Conservation (phyloP, 2,888 invertebrate species). For the Labia minor region DNA sequence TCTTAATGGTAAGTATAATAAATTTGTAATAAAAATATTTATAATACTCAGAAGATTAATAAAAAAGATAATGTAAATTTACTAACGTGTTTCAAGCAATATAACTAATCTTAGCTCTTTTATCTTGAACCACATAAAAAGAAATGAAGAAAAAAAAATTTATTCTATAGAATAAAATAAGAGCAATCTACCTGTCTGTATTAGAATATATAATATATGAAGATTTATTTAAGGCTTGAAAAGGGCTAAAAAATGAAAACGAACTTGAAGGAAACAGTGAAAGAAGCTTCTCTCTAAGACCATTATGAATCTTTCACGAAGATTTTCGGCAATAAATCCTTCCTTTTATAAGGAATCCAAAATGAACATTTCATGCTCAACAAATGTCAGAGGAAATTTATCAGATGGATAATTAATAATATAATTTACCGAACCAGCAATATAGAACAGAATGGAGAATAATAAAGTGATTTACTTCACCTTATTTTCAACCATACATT, state of each 20-base stretch:
- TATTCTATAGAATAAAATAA: slow-evolving; percentile 1
- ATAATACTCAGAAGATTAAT: no score
- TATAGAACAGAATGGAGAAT: neutral
- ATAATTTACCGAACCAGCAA: neutral
- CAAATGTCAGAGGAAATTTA: slow-evolving; percentile 1
- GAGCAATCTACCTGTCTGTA: slow-evolving; percentile 1
- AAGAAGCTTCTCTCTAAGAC: neutral
- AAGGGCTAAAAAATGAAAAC: neutral
- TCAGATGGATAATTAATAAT: neutral
- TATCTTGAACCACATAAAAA: neutral
- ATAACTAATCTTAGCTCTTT: neutral
- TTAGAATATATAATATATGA: slow-evolving; percentile 4
- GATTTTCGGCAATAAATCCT: slow-evolving; percentile 8
- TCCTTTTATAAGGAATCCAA: neutral
- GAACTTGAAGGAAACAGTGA: slow-evolving; percentile 13
- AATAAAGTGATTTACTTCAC: no score
- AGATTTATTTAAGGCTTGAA: neutral
- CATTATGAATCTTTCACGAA: slow-evolving; percentile 1
- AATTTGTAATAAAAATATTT: no score
- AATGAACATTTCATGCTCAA: slow-evolving; percentile 8
- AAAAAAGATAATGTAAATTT: no score
- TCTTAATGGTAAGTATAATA: no score
- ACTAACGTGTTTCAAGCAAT: no score
- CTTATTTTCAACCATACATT: no score
- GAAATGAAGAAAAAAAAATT: neutral